Conservation (phyloP, 1,140 invertebrate species). For the Sweltsa coloradensis region DNA sequence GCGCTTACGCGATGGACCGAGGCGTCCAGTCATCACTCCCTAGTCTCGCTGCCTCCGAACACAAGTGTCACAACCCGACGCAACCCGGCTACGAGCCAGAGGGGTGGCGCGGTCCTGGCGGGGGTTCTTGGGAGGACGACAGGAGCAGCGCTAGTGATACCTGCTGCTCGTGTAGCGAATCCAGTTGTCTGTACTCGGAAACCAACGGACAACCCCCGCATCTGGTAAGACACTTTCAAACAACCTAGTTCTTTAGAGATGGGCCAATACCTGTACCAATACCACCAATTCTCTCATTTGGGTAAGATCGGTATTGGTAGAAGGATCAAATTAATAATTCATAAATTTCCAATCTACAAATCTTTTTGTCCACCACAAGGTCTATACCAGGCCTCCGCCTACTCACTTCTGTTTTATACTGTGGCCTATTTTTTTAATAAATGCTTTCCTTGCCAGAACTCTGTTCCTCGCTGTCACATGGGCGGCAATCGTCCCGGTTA, state of each 20-base stretch:
- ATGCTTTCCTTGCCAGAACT: no score
- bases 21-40: slow-evolving; percentile 36
- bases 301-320: not conserved
- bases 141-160: slow-evolving; percentile 28
- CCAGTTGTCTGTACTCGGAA: slow-evolving; percentile 33
- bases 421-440: no score
- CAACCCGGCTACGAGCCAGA: slow-evolving; percentile 6
- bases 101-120: slow-evolving; percentile 14
- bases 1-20: slow-evolving; percentile 31
- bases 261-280: not conserved
- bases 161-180: slow-evolving; percentile 35
- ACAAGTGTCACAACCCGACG: no score
- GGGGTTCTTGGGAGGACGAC: slow-evolving; percentile 6
- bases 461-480: no score
- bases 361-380: not conserved
- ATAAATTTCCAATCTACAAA: not conserved
- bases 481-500: no score
- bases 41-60: slow-evolving; percentile 28
- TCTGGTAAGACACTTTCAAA: not conserved
- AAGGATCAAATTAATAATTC: not conserved
- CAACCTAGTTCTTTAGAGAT: not conserved
- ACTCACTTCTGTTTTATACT: not conserved
- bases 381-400: not conserved
- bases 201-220: slow-evolving; percentile 30
- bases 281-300: not conserved